Conservation (phyloP, 2,888 invertebrate genomes). For the Apomyelois bistriatella region DNA sequence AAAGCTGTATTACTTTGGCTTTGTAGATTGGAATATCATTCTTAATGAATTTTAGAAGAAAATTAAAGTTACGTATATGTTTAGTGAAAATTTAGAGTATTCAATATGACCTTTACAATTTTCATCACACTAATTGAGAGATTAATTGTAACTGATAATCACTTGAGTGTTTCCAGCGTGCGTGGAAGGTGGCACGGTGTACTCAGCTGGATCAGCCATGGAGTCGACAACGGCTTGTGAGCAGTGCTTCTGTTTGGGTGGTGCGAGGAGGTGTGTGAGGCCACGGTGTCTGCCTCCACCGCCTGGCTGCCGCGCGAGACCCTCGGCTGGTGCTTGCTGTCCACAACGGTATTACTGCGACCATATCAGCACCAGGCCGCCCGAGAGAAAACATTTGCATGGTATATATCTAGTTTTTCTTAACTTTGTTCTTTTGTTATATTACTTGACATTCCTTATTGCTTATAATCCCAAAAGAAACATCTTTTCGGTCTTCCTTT, state of each 20-base stretch:
- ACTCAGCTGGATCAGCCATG: conserved; percentile 91
- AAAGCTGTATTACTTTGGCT: no score
- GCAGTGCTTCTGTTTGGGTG: conserved; percentile 91
- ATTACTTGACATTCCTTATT: no score
- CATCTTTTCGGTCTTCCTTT: no score
- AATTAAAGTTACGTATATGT: background rate
- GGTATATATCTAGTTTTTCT: conserved; percentile 26
- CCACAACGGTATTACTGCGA: conserved; percentile 88
- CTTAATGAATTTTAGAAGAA: no score
- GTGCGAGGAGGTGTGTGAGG: conserved; percentile 86
- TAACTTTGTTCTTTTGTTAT: background rate
- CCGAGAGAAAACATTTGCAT: conserved; percentile 34
- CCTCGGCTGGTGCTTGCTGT: conserved; percentile 85
- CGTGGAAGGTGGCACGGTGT: conserved; percentile 84
- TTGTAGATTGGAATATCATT: no score
- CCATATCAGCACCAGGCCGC: conserved; percentile 33
- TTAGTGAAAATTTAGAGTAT: background rate
- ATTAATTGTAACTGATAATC: conserved; percentile 28
- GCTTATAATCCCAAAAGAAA: no score
- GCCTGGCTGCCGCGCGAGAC: conserved; percentile 84
- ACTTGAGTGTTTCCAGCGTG: conserved; percentile 80
- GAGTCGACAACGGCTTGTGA: conserved; percentile 88
- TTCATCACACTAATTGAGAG: background rate
- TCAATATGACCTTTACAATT: no score
- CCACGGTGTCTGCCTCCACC: conserved; percentile 89